Evolutionary conservation across 2,888 invertebrate genomes (phyloP).

Genomic region (Nomada hirtipes): DNA sequence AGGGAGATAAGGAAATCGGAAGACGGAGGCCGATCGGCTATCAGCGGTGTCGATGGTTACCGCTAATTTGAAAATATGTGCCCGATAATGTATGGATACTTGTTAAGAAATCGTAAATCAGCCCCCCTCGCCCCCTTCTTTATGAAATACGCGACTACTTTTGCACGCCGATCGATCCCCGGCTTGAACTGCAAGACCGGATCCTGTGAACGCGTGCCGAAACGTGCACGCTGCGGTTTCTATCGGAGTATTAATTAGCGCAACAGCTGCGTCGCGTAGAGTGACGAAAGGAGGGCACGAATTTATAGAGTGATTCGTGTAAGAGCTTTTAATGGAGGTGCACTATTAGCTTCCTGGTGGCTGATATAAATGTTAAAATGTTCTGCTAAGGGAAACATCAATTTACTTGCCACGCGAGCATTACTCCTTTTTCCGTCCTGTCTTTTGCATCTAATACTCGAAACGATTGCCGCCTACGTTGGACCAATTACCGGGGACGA

Average conservation of each 20-base stretch:
- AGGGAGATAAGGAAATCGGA: slow-evolving; percentile 26
- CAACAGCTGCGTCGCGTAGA: slow-evolving; percentile 5
- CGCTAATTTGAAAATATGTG: slow-evolving; percentile 57
- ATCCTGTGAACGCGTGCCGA: neutral
- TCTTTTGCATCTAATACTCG: neutral
- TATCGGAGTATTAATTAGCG: slow-evolving; percentile 17
- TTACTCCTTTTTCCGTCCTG: neutral
- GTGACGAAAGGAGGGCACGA: neutral
- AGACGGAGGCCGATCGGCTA: slow-evolving; percentile 1
- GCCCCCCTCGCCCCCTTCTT: slow-evolving; percentile 7
- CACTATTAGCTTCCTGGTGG: neutral
- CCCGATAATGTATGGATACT: slow-evolving; percentile 47
- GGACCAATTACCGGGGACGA: slow-evolving; percentile 1
- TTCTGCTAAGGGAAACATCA: neutral
- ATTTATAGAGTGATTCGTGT: neutral
- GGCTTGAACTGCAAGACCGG: neutral
- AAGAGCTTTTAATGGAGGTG: neutral
- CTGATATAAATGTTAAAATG: neutral
- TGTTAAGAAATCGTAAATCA: slow-evolving; percentile 53
- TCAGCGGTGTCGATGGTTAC: slow-evolving; percentile 29
- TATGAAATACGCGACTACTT: slow-evolving; percentile 36
- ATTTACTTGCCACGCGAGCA: neutral
- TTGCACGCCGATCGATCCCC: slow-evolving; percentile 22
- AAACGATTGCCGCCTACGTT: slow-evolving; percentile 9
- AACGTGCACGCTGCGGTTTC: neutral